Percentiles rank a stretch among this genome's conserved stretches.
Conservation (phyloP, 2,113 vertebrate species). For the Tragelaphus imberbis region DNA sequence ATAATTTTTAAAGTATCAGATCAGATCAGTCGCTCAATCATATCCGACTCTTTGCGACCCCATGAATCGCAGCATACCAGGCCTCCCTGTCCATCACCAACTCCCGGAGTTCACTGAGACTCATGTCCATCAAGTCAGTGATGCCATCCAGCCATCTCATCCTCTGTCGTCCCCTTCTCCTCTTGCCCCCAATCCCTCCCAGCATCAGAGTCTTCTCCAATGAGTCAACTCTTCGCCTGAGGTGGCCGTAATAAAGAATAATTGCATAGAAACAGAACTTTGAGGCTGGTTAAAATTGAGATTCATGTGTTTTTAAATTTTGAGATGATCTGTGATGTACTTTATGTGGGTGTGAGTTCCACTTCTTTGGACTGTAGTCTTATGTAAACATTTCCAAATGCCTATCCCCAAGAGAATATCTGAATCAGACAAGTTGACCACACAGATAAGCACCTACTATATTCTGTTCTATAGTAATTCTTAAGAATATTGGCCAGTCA, state of each 20-base stretch:
- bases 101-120: too few species aligned
- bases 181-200: too few species aligned
- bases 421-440: not conserved
- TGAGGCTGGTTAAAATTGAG: not conserved
- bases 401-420: not conserved
- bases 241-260: not conserved
- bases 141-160: too few species aligned
- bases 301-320: not conserved
- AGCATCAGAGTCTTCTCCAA: too few species aligned
- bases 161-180: too few species aligned
- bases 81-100: too few species aligned
- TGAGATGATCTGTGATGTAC: not conserved
- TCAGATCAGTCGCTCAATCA: too few species aligned
- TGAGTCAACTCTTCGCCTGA: too few species aligned
- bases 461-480: not conserved
- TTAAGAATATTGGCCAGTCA: not conserved
- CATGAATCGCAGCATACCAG: too few species aligned
- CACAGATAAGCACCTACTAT: not conserved
- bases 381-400: not conserved
- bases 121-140: too few species aligned
- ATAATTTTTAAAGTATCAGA: not conserved
- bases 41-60: too few species aligned
- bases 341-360: not conserved
- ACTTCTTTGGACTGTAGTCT: not conserved
- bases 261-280: not conserved